phyloP scores from a whole-genome alignment of 2,113 vertebrate genomes.

The Spea bombifrons region DNA sequence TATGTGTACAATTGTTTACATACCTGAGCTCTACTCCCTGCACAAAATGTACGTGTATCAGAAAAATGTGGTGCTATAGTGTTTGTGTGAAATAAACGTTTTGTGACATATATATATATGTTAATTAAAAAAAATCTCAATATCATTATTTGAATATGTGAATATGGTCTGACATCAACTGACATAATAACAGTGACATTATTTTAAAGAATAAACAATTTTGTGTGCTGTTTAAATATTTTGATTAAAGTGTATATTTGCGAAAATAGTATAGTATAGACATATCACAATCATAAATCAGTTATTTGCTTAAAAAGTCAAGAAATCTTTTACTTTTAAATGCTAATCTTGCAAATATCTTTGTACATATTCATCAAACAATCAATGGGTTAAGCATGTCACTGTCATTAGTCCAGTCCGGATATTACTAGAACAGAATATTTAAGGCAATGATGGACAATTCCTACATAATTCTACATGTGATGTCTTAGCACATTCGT shows the following conservation, averaged over 20 bases:
- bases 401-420: conserved; percentile 10
- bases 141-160: no score
- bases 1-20: conserved; percentile 31
- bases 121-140: neutral
- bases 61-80: neutral
- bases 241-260: no score
- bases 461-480: neutral
- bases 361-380: no score
- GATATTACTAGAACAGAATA: neutral
- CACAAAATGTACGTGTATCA: conserved; percentile 17
- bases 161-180: no score
- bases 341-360: no score
- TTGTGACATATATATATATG: neutral
- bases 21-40: conserved; percentile 32
- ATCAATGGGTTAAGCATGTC: neutral
- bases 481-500: neutral
- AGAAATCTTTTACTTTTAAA: no score
- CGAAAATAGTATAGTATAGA: no score
- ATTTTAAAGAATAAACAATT: no score
- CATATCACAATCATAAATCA: no score
- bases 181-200: no score
- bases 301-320: no score
- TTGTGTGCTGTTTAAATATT: no score
- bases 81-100: neutral
- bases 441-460: neutral